Evolutionary conservation across 2,797 vertebrate species (phyloP).

Genomic region (Poeciliopsis paucimaculata): DNA sequence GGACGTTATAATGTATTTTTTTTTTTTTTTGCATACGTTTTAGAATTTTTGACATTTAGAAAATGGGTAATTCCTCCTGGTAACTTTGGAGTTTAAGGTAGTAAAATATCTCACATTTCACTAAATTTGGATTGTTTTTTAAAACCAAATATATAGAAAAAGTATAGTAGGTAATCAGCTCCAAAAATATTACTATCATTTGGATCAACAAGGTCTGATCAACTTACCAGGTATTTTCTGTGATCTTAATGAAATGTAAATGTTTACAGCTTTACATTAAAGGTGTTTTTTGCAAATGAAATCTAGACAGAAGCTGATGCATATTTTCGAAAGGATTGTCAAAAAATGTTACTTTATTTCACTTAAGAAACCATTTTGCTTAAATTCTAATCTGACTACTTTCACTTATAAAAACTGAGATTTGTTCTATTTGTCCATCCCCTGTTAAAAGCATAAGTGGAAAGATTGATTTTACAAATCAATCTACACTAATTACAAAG

Average conservation of each 20-base stretch:
- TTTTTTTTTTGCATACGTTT: neutral
- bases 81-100: neutral
- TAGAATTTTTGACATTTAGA: neutral
- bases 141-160: neutral
- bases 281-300: neutral
- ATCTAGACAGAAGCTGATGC: neutral
- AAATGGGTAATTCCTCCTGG: neutral
- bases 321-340: neutral
- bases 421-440: constrained; percentile 11
- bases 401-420: neutral
- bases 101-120: neutral
- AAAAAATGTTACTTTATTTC: neutral
- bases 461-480: constrained; percentile 73
- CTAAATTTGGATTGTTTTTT: neutral
- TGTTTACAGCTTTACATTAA: too few species aligned
- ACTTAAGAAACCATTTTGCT: neutral
- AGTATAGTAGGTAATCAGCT: neutral
- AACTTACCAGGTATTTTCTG: neutral
- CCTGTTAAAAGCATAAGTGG: constrained; percentile 64
- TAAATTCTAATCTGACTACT: constrained; percentile 46
- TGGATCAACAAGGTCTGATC: neutral
- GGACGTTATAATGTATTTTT: neutral
- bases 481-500: constrained; percentile 57
- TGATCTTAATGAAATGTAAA: too few species aligned
- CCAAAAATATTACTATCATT: neutral